Base-by-base conservation (phyloP, 2,797 vertebrate species). In the Pseudocheirus occidentalis region DNA sequence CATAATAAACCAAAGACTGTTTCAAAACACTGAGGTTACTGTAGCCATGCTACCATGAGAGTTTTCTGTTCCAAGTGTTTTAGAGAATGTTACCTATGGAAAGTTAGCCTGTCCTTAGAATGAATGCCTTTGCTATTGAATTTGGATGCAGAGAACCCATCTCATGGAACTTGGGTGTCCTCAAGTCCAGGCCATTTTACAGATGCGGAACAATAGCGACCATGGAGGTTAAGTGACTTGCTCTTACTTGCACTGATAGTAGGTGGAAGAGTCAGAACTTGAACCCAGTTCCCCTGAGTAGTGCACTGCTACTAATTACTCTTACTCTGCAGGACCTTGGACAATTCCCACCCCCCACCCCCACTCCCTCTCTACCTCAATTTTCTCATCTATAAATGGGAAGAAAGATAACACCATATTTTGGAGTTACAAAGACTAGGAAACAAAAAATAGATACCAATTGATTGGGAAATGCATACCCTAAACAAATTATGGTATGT, bases 351-450 rank as follows among this genome's bases (percentile, higher is more conserved):
- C n/a, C n/a, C n/a, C n/a, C n/a, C n/a, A n/a, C n/a, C n/a, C n/a
- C n/a, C n/a, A n/a, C n/a, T n/a, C 3, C 53, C n/a, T 93, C n/a
- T 54, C 21, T 14, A 34, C 1, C 54, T 93, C 31, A 13, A 24
- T 66, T 55, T 92, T 59, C 40, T 94, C n/a, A 59, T 55, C 29
- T 95, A 0, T 92, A 93, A 95, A 93, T 52, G 4, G 2, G 40
- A 21, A 73, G 18, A 73, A 87, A 87, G 40, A 27, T 87, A 87
- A 50, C 1, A 3, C 21, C 4, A 87, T 50, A 4, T 50, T 87
- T 27, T 46, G 40, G 40, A 87, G 40, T 11, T 50, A 16, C 10
- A 87, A 87, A 87, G 73, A 27, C 50, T 3, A 87, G 73, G 73
- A 87, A 87, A 87, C 40, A 87, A 87, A 87, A 52, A 87, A 27